These are phyloP conservation scores for Cecropterus lyciades DNA, from an alignment of 1,140 invertebrate genomes.

Conservation along the genomic window DNA sequence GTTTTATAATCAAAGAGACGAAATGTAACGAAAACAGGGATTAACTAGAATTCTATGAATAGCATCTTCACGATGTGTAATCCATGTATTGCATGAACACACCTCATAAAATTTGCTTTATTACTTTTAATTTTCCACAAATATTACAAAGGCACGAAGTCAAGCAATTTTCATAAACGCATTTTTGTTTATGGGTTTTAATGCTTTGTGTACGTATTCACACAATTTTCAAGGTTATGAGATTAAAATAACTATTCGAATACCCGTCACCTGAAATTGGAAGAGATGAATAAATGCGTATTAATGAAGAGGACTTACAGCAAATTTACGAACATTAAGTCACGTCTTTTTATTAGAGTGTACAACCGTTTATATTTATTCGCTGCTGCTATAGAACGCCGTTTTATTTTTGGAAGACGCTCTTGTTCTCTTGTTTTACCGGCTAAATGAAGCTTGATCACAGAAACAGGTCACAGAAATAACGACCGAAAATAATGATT, in stretches of 20 bases:
- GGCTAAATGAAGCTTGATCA: conserved; percentile 42
- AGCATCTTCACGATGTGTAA: background rate
- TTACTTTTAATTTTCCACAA: background rate
- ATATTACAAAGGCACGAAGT: background rate
- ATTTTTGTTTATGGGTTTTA: background rate
- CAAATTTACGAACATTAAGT: conserved; percentile 40
- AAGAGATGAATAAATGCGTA: background rate
- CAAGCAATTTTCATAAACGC: background rate
- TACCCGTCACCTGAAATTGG: background rate
- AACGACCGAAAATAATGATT: conserved; percentile 27
- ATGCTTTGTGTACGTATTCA: background rate
- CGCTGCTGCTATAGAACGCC: conserved; percentile 48
- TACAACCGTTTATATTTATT: conserved; percentile 61
- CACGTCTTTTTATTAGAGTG: conserved; percentile 56
- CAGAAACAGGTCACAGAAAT: conserved; percentile 57
- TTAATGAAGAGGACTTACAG: background rate
- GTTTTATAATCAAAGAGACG: background rate
- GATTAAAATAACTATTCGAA: background rate
- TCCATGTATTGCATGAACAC: no score
- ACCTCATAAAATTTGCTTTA: no score
- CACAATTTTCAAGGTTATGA: conserved; percentile 9
- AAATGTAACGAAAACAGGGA: background rate
- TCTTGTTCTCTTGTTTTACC: conserved; percentile 58
- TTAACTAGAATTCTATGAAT: background rate
- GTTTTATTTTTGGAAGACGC: conserved; percentile 64